A percentile compares a stretch with the other conserved stretches of the same genome.
Evolutionary conservation across 1,140 invertebrate species (phyloP).

Genomic region (Aphis craccivora): DNA sequence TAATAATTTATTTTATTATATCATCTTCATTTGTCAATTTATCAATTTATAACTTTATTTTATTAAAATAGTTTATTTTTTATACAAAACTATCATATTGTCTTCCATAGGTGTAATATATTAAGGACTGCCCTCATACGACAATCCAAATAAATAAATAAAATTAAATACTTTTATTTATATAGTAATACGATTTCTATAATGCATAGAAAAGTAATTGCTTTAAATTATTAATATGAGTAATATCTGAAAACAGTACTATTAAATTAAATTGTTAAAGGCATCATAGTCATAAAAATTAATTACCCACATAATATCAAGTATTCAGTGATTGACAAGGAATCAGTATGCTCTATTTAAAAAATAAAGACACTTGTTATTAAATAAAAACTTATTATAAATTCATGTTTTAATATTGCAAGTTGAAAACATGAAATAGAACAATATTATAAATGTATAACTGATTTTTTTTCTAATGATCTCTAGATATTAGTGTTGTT

Average conservation of each 20-base stretch:
- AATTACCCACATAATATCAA: not conserved
- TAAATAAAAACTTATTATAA: not conserved
- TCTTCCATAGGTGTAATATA: conserved; percentile 18
- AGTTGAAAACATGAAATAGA: not conserved
- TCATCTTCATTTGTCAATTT: not conserved
- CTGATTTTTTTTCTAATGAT: conserved; percentile 34
- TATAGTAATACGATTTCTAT: not conserved
- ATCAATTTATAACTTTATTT: not conserved
- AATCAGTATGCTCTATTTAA: not conserved
- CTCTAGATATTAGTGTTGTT: conserved; percentile 38
- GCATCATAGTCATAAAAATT: not conserved
- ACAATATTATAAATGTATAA: not conserved
- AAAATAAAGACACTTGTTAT: not conserved
- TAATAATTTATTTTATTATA: not conserved
- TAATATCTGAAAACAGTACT: not conserved
- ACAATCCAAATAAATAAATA: not conserved
- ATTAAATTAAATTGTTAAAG: not conserved
- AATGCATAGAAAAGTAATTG: not conserved
- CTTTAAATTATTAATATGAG: not conserved
- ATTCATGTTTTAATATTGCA: not conserved
- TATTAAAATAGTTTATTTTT: conserved; percentile 8
- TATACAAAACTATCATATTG: conserved; percentile 13
- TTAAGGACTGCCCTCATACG: not conserved
- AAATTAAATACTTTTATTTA: not conserved
- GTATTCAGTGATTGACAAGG: not conserved